These are phyloP conservation scores for Mormyrus iriodes DNA, from an alignment of 2,113 vertebrate genomes.

Conservation along the genomic window DNA sequence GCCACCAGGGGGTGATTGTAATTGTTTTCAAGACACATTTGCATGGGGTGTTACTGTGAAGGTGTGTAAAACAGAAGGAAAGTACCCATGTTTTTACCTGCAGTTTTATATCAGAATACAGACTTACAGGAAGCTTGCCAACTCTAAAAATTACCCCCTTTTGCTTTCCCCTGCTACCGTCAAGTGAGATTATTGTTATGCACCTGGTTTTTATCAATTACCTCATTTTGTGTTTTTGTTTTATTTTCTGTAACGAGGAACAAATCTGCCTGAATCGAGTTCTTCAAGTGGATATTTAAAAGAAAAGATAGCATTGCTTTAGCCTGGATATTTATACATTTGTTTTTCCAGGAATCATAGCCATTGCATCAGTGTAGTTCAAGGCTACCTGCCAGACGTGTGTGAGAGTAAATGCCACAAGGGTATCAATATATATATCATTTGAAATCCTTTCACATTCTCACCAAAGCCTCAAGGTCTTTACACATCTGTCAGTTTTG, in stretches of 20 bases:
- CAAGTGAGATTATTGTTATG: not conserved
- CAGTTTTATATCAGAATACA: not conserved
- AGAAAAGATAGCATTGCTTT: not conserved
- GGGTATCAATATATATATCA: not conserved
- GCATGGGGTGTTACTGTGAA: not conserved
- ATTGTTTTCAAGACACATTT: not conserved
- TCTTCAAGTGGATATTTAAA: not conserved
- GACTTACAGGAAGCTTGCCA: not conserved
- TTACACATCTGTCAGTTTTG: not conserved
- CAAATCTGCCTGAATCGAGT: not conserved
- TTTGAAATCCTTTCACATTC: not conserved
- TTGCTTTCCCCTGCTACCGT: not conserved
- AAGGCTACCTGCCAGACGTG: not conserved
- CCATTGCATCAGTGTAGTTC: not conserved
- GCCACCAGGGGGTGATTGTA: not conserved
- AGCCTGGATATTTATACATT: not conserved
- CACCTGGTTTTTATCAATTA: not conserved
- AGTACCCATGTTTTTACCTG: not conserved
- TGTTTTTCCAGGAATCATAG: not conserved
- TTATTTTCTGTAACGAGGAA: not conserved
- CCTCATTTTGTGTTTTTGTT: not conserved
- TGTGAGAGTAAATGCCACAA: not conserved
- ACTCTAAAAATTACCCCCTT: not conserved
- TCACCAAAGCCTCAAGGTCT: not conserved
- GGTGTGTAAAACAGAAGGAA: not conserved